Evolutionary conservation across 2,797 vertebrate species (phyloP), one percentile per base, ranked within the genome.

Genomic region (Sebastes miniatus): DNA sequence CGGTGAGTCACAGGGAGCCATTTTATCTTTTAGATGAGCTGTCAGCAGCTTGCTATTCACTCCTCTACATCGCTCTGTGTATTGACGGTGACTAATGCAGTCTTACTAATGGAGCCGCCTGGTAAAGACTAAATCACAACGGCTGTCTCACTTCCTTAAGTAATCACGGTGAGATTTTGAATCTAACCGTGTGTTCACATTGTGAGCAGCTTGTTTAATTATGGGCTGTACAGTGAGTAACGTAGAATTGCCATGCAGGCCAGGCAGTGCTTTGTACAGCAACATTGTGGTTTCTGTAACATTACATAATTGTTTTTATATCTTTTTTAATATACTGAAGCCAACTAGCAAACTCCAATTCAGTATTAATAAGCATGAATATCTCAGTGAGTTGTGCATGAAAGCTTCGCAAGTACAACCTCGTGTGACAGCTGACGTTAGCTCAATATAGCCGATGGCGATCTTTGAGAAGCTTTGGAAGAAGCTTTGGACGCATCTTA

Each of bases 1-100:
- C 22, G 14, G 72, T 91, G 92, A 93, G 81, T 93, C 92, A 92
- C 81, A 43, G 32, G 68, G 79, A 88, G 87, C 82, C 90, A 82
- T 92, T 90, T 91, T 87, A 86, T 91, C 76, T 80, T 69, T 80
- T 69, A 69, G 69, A 83, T 69, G 86, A 89, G 85, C 87, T 81
- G 91, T 88, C 89, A 69, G 70, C 67, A 3, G 72, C 83, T 80
- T 70, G 2, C 87, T 76, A 34, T 84, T 92, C 91, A 87, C 83
- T 83, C 79, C 74, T 83, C 85, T 70, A 16, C 85, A 71, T 77
- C 52, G 10, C 77, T 72, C 43, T 73, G 83, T 78, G 87, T 71
- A 22, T 52, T 12, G 72, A 69, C 12, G 34, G 62, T 93, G 92
- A 93, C 90, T 93, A 91, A 93, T 86, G 54, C 81, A 16, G 77